phyloP scores from a whole-genome alignment of 2,797 vertebrate species.

The Morus bassanus region DNA sequence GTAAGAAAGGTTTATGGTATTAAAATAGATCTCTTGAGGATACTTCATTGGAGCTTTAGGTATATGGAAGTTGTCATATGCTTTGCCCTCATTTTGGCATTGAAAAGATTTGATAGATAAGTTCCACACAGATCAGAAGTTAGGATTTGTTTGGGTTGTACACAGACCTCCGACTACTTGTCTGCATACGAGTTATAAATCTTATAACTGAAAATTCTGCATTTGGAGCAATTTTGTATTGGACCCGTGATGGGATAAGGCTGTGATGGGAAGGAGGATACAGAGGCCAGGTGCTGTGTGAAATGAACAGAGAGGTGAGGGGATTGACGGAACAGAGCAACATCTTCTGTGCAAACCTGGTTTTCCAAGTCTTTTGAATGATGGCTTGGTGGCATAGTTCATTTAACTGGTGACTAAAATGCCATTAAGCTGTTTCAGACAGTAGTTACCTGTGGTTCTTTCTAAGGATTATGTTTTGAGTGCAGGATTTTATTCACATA shows the following conservation, averaged over 20 bases:
- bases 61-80: not conserved
- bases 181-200: not conserved
- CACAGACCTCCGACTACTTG: not conserved
- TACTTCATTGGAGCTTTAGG: not conserved
- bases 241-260: not conserved
- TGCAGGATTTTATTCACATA: not conserved
- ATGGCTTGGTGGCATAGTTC: not conserved
- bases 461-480: not conserved
- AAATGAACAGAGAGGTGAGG: not conserved
- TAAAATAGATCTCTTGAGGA: not conserved
- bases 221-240: not conserved
- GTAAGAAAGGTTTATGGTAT: not conserved
- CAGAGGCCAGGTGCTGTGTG: not conserved
- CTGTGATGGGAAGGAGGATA: not conserved
- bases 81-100: not conserved
- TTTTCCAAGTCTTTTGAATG: not conserved
- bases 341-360: not conserved
- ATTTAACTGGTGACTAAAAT: not conserved
- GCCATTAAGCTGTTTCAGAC: not conserved
- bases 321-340: not conserved
- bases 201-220: not conserved
- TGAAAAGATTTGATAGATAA: not conserved
- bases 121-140: not conserved
- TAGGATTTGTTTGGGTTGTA: not conserved
- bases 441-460: not conserved